Evolutionary conservation across 30 jellyfish, hydroid and myxozoan genomes (phyloP), one percentile per base, ranked within the genome.

Genomic region (Nemopilema nomurai): DNA sequence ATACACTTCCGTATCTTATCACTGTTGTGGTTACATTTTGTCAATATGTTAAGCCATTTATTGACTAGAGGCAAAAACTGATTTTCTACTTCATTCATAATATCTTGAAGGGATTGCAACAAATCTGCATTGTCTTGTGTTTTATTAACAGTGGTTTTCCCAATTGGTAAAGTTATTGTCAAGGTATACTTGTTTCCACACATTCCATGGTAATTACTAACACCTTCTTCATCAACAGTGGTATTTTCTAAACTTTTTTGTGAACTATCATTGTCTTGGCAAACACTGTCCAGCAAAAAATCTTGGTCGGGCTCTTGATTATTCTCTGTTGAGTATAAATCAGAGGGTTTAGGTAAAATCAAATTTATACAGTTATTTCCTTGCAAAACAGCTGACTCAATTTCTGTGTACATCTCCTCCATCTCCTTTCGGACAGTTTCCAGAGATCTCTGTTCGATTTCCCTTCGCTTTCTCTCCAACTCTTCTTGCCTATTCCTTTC

Each of bases 281-380:
- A 30, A 21, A 32, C 74, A 33, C 57, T 67, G 17, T n/a, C 41
- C 7, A 16, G 71, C 22, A 18, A 13, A 30, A 24, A 28, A 22
- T 9, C 20, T 16, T 19, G 26, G 0, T 49, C 32, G 18, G 0
- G 8, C 28, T 64, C 79, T 4, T 28, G 21, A 25, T 19, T 16
- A 28, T 50, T 41, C 26, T 21, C 75, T 33, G 71, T 62, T 13
- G 62, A 49, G 28, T 76, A 64, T 16, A 49, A 28, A n/a, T 82
- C 84, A 52, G 33, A 53, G 16, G 77, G 82, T 52, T 80, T 86
- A 1, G 97, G 99, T 16, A 95, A 30, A 9, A 95, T 70, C 73
- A 95, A 69, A 6, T 71, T 69, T 73, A 90, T 76, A 64, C 99
- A 95, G 22, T 71, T 71, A 28, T 95, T 86, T 20, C 92, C 92